Conservation (phyloP, 2,888 invertebrate species). For the Diplazon laetatorius region DNA sequence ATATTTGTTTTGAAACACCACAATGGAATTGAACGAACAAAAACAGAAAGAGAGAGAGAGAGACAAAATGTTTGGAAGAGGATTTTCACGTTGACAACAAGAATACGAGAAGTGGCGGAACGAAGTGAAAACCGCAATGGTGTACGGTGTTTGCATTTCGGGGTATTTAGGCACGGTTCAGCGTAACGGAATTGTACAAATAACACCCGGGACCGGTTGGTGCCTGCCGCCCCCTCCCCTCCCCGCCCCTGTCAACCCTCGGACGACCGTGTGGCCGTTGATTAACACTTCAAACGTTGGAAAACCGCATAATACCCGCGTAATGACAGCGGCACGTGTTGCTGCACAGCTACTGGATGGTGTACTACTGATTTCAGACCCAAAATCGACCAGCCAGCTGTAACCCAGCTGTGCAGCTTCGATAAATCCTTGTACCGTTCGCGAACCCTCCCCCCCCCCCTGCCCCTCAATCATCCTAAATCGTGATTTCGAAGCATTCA, state of each 20-base stretch:
- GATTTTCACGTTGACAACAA: neutral
- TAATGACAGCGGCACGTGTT: slow-evolving; percentile 68
- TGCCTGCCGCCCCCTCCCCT: too few relatives aligned
- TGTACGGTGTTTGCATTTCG: slow-evolving; percentile 69
- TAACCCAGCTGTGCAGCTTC: slow-evolving; percentile 10
- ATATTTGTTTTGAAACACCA: too few relatives aligned
- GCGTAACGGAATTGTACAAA: slow-evolving; percentile 54
- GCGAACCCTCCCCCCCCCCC: too few relatives aligned
- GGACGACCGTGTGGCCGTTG: slow-evolving; percentile 69
- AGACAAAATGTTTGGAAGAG: neutral
- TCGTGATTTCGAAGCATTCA: slow-evolving; percentile 14
- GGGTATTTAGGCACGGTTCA: slow-evolving; percentile 72
- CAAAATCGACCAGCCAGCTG: slow-evolving; percentile 29
- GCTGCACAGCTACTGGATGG: slow-evolving; percentile 45
- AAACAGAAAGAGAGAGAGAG: too few relatives aligned
- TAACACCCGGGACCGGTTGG: neutral
- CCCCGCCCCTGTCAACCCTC: too few relatives aligned
- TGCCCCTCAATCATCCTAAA: too few relatives aligned
- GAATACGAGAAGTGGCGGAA: slow-evolving; percentile 1
- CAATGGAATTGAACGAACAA: too few relatives aligned
- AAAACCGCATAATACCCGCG: slow-evolving; percentile 74
- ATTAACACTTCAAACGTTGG: slow-evolving; percentile 76
- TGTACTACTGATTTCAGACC: slow-evolving; percentile 30
- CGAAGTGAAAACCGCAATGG: slow-evolving; percentile 22
- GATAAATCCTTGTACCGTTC: slow-evolving; percentile 27